Evolutionary conservation across 2,888 invertebrate species (phyloP), one percentile per base, ranked within the genome.

Genomic region (Tillus elongatus): DNA sequence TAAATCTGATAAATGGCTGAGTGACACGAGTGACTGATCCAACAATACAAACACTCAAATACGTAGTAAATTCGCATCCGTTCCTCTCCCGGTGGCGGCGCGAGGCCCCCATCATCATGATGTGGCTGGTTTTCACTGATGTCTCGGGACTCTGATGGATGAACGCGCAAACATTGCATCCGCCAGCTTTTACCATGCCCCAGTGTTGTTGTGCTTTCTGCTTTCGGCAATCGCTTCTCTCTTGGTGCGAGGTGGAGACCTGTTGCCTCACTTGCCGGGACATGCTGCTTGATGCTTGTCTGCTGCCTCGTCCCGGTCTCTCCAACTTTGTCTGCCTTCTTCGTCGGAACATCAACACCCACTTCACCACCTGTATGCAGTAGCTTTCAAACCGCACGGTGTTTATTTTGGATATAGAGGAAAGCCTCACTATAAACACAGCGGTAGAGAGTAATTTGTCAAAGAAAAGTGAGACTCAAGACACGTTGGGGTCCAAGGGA

Each of bases 11-110:
- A 62, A 63, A 63, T 63, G 61, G 60, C 56, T 52, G 58, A 57
- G 58, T 61, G 61, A 61, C 61, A 58, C 59, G 57, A 60, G 56
- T 59, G 59, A 63, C 56, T 61, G 62, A 63, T 63, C 60, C 61
- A 57, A 62, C 62, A 63, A 63, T 61, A 60, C 61, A 62, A 63
- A 63, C 63, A 62, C 61, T 61, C 62, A 61, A 61, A 61, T 61
- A 59, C 59, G 57, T 59, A 58, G 60, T 62, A 60, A 60, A 62
- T 62, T 60, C 59, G 56, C 59, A 62, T 60, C 61, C 58, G n/a
- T n/a, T n/a, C n/a, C n/a, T n/a, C n/a, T n/a, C 58, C 40, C 16
- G 39, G 39, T 39, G 37, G 35, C 40, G 35, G 40, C 28, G 30
- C 12, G 30, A 30, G 30, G 24, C 33, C 19, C 31, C 37, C 40